A percentile compares a stretch with the other conserved stretches of the same genome.
Evolutionary conservation across 2,797 vertebrate genomes (phyloP).

Genomic region (Catostomus latipinnis): DNA sequence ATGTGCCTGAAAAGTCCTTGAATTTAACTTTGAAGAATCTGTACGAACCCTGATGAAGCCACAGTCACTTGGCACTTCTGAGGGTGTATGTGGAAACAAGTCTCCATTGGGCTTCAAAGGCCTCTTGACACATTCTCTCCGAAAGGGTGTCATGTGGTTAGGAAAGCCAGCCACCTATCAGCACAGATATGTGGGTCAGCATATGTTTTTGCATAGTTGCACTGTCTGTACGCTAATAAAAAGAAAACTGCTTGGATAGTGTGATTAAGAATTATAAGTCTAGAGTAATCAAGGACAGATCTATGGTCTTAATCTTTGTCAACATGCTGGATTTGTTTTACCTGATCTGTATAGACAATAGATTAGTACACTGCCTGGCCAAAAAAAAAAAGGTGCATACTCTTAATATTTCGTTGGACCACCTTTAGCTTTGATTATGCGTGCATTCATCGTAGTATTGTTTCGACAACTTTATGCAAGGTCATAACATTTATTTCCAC

Average conservation of each 20-base stretch:
- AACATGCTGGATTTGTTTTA: conserved; percentile 8
- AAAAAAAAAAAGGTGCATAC: too few species aligned
- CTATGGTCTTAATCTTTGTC: background rate
- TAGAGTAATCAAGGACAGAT: background rate
- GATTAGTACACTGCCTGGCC: background rate
- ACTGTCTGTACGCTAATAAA: background rate
- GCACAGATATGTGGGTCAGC: conserved; percentile 7
- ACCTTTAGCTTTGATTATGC: too few species aligned
- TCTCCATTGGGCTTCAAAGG: conserved; percentile 59
- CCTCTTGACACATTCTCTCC: conserved; percentile 53
- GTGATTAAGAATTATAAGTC: background rate
- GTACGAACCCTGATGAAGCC: conserved; percentile 26
- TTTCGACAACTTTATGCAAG: too few species aligned
- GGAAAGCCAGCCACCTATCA: conserved; percentile 24
- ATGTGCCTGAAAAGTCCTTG: too few species aligned
- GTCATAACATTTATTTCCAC: too few species aligned
- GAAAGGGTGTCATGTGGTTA: conserved; percentile 60
- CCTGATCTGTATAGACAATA: conserved; percentile 3
- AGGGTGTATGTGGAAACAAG: conserved; percentile 63
- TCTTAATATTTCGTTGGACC: too few species aligned
- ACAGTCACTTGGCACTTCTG: conserved; percentile 52
- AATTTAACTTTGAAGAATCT: too few species aligned
- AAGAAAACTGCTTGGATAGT: background rate
- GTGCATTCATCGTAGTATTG: too few species aligned
- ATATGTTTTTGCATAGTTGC: conserved; percentile 23